These are phyloP conservation scores for Orthosia incerta DNA, from an alignment of 2,888 invertebrate species.

Conservation along the genomic window DNA sequence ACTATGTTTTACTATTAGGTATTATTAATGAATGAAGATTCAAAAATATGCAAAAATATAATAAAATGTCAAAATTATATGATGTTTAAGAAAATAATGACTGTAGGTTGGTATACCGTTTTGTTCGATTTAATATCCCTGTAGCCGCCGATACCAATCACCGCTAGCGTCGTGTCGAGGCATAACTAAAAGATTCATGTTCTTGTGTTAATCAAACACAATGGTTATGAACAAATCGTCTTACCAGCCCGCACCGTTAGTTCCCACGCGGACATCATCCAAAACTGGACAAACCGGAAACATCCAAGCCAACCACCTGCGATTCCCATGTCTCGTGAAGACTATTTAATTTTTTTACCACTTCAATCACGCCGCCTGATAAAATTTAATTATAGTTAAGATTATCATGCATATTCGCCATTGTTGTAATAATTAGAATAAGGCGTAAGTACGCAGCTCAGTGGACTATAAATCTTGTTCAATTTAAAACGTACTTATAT, in stretches of 20 bases:
- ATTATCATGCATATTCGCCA: slow-evolving; percentile 48
- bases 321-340: slow-evolving; percentile 70
- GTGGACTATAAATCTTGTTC: slow-evolving; percentile 31
- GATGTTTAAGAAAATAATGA: not conserved
- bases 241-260: slow-evolving; percentile 77
- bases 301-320: slow-evolving; percentile 78
- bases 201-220: slow-evolving; percentile 55
- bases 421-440: slow-evolving; percentile 46
- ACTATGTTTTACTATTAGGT: not conserved
- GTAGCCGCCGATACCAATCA: not conserved
- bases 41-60: not conserved
- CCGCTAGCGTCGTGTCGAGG: slow-evolving; percentile 2
- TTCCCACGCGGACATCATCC: slow-evolving; percentile 87
- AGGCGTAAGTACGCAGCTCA: slow-evolving; percentile 24
- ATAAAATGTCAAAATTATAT: not conserved
- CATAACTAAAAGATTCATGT: slow-evolving; percentile 27
- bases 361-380: slow-evolving; percentile 63
- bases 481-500: slow-evolving; percentile 15
- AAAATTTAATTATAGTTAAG: slow-evolving; percentile 56
- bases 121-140: not conserved
- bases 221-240: slow-evolving; percentile 62
- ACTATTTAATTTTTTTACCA: slow-evolving; percentile 66
- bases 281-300: slow-evolving; percentile 89
- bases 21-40: not conserved
- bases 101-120: not conserved